Base-by-base conservation (phyloP, 2,888 invertebrate species). In the Hirtodrosophila histrioides region DNA sequence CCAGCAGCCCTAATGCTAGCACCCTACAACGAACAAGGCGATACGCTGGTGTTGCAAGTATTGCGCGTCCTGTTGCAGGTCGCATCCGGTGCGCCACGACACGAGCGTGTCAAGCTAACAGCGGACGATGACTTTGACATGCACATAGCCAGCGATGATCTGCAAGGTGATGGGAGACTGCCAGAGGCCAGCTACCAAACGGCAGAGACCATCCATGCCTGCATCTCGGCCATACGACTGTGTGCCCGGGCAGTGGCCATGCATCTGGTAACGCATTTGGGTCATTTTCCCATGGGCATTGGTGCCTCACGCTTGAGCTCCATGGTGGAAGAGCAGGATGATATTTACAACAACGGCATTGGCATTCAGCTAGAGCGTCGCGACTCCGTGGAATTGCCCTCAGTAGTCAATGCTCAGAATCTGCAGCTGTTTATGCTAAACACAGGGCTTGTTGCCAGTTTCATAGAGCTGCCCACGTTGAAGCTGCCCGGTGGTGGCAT, bases 261-360 rank as follows among this genome's bases (percentile, higher is more conserved):
- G 78, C 98, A 99, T 92, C 93, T 99, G 78, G 95, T 98, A 5
- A 95, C 98, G 75, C 97, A 97, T 92, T 92, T 98, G 77, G 97
- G 97, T 0, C 98, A 99, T 91, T 99, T 98, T 93, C 99, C 99
- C 10, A 95, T 97, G 93, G 96, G 97, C 67, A 95, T 95, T 48
- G 96, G 97, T 53, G 97, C 98, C 0, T 95, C 98, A 45, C 94
- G 97, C 66, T 93, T 98, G 23, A 97, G 97, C 72, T 97, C 97
- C 0, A 93, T 96, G 83, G 97, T 98, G 10, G 96, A 96, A 78
- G 99, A 99, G 91, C 95, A 97, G 83, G 98, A 98, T 91, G 98
- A 99, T 92, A 94, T 96, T 5, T 66, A 70, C 4, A 56, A 45
- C 23, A 48, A 49, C 24, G 40, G 43, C 24, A 57, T 57, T 23